These are phyloP conservation scores for Rhodinocichla rosea DNA, from an alignment of 2,113 vertebrate genomes.

Conservation along the genomic window DNA sequence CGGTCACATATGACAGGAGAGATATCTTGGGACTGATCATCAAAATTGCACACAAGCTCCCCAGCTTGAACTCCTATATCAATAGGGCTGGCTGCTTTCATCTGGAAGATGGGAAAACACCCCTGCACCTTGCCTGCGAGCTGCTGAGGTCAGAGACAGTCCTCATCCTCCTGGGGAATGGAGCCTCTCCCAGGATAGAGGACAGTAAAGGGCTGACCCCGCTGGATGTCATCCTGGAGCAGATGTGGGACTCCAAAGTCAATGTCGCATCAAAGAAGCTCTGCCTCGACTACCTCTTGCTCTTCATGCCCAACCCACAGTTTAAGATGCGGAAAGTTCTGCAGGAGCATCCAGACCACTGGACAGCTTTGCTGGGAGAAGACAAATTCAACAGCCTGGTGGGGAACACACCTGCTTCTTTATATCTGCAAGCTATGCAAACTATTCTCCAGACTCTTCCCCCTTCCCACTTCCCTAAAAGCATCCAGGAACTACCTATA, in stretches of 20 bases:
- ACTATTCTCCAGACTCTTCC: conserved; percentile 79
- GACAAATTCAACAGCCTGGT: conserved; percentile 79
- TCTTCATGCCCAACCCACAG: conserved; percentile 79
- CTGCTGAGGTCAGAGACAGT: conserved; percentile 80
- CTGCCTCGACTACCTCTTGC: conserved; percentile 82
- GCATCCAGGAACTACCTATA: conserved; percentile 84
- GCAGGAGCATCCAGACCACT: conserved; percentile 72
- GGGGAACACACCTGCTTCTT: conserved; percentile 76
- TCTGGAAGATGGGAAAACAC: conserved; percentile 80
- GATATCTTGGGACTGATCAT: conserved; percentile 83
- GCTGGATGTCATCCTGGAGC: conserved; percentile 80
- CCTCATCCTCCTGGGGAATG: conserved; percentile 81
- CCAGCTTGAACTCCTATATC: conserved; percentile 73
- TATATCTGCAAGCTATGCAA: conserved; percentile 84
- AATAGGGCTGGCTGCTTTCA: conserved; percentile 76
- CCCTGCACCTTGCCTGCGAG: conserved; percentile 85
- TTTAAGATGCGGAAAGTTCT: conserved; percentile 79
- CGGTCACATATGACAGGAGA: conserved; percentile 83
- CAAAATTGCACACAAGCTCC: conserved; percentile 76
- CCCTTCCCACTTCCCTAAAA: conserved; percentile 77
- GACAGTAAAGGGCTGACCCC: conserved; percentile 83
- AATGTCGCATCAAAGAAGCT: conserved; percentile 71
- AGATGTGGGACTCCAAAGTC: conserved; percentile 76
- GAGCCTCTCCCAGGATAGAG: conserved; percentile 77
- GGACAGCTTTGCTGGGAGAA: conserved; percentile 79